phyloP scores from a whole-genome alignment of 1,140 invertebrate genomes.

The Neodiprion fabricii region DNA sequence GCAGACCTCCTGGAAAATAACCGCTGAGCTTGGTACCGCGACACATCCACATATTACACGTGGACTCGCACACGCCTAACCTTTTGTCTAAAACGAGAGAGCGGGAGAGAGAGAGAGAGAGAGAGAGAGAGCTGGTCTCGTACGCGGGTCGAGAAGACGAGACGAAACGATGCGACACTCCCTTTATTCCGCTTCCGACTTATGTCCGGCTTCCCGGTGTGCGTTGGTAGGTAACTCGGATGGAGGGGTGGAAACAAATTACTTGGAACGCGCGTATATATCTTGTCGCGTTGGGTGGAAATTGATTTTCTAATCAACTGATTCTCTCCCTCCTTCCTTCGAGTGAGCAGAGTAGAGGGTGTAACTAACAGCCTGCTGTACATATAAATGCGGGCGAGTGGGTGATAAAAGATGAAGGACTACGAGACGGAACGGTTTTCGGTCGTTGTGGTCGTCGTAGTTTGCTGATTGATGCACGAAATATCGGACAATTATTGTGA shows the following conservation, averaged over 20 bases:
- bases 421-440: background rate
- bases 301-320: constrained; percentile 2
- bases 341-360: background rate
- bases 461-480: background rate
- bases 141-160: no score
- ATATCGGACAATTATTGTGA: background rate
- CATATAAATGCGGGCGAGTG: no score
- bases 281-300: background rate
- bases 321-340: no score
- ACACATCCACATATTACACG: background rate
- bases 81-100: no score
- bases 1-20: background rate
- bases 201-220: background rate
- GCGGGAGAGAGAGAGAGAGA: no score
- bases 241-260: constrained; percentile 1
- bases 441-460: no score
- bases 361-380: background rate
- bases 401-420: background rate
- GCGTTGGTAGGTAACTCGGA: background rate
- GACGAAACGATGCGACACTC: background rate
- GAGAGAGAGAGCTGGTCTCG: no score
- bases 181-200: background rate
- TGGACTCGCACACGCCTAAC: no score
- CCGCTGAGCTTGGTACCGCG: background rate
- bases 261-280: background rate